Evolutionary conservation across 2,888 invertebrate genomes (phyloP).

Genomic region (Heliconius erato): DNA sequence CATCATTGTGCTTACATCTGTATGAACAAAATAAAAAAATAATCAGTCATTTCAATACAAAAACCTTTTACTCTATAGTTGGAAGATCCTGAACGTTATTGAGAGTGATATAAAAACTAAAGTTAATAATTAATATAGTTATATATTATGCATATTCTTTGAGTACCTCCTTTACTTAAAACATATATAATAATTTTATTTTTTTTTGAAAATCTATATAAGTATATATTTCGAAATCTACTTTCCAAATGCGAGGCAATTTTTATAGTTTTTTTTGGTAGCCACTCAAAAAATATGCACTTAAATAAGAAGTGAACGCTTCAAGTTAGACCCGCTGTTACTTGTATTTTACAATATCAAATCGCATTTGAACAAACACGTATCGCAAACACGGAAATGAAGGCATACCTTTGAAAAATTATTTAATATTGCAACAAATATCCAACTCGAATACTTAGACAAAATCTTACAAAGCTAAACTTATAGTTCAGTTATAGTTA

Average conservation of each 20-base stretch:
- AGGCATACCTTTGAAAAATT: slow-evolving; percentile 60
- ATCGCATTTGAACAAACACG: slow-evolving; percentile 63
- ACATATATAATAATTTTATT: slow-evolving; percentile 79
- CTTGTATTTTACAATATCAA: slow-evolving; percentile 65
- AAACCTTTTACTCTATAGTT: slow-evolving; percentile 23
- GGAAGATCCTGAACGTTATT: slow-evolving; percentile 21
- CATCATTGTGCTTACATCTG: slow-evolving; percentile 24
- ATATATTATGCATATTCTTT: slow-evolving; percentile 68
- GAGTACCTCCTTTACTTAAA: slow-evolving; percentile 69
- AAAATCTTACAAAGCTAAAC: slow-evolving; percentile 79
- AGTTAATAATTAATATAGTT: slow-evolving; percentile 1
- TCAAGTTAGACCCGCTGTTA: slow-evolving; percentile 79
- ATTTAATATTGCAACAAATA: slow-evolving; percentile 77
- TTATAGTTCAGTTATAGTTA: slow-evolving; percentile 64
- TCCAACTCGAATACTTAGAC: slow-evolving; percentile 77
- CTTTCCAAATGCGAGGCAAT: slow-evolving; percentile 86
- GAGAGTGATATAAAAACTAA: slow-evolving; percentile 19
- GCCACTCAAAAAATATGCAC: slow-evolving; percentile 72
- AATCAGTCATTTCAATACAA: slow-evolving; percentile 33
- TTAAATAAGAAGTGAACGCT: slow-evolving; percentile 55
- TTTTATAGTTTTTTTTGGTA: slow-evolving; percentile 78
- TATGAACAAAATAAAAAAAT: slow-evolving; percentile 29
- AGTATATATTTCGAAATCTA: slow-evolving; percentile 83
- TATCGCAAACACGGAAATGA: slow-evolving; percentile 55
- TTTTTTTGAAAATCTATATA: slow-evolving; percentile 82